Base-by-base conservation (phyloP, 2,888 invertebrate genomes). In the Scaptomyza cyrtandrae region DNA sequence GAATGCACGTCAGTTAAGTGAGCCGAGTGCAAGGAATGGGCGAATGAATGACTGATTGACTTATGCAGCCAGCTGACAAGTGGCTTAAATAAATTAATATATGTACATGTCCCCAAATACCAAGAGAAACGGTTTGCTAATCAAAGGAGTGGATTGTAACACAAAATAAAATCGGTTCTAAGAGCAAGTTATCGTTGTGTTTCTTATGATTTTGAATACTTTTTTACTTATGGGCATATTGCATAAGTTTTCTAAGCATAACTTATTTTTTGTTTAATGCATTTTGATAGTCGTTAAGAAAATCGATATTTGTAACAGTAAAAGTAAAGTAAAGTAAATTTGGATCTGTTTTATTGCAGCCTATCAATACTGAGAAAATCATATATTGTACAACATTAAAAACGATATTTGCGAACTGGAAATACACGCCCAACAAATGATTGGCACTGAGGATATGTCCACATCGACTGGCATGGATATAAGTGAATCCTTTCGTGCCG, bases 401-500 rank as follows among this genome's bases (percentile, higher is more conserved):
- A n/a, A 53, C 48, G 16, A 9, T 41, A 11, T 57, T 50, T 24
- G 41, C 75, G 75, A 37, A 60, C 88, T 82, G 81, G 81, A 86
- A 86, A 88, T 82, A 70, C 64, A 80, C 56, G 70, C 68, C 63
- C 81, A 85, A 64, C 87, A 78, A 88, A 91, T 92, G 91, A 92
- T 92, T 84, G 92, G 91, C 84, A 91, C 91, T 70, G 91, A 92
- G 90, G 92, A 91, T 80, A 91, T 92, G 91, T 92, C 92, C 85
- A 91, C 92, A 84, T 91, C 92, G 82, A 90, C 91, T 86, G 92
- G 92, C 94, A 96, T 96, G 96, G 96, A 96, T 94, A 95, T 97
- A 93, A 96, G 96, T 93, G 96, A 96, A 94, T 93, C 95, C 85
- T 95, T 95, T 92, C 94, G 95, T 82, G 94, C 95, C 91, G 96